These are phyloP conservation scores for Psittacus erithacus DNA, from an alignment of 2,113 vertebrate genomes.

Conservation along the genomic window DNA sequence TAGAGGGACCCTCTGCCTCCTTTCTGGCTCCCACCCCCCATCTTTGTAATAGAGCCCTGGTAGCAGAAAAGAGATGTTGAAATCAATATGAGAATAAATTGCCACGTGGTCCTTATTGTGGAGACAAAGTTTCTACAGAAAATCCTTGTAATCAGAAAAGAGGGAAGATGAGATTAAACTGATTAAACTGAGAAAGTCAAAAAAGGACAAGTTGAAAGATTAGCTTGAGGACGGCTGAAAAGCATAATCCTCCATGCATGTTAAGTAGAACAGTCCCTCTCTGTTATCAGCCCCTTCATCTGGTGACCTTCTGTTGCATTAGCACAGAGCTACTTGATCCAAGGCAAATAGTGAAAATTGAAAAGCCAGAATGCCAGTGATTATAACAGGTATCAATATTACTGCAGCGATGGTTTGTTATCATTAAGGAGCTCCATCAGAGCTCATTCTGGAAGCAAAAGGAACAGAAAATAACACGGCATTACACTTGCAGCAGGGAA, in stretches of 20 bases:
- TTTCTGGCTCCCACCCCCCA: background rate
- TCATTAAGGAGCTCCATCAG: conserved; percentile 72
- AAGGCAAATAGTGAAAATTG: conserved; percentile 74
- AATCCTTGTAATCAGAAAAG: conserved; percentile 84
- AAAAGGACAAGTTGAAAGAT: conserved; percentile 87
- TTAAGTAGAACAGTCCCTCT: conserved; percentile 72
- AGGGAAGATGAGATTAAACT: conserved; percentile 83
- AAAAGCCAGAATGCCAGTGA: conserved; percentile 74
- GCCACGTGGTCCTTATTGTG: conserved; percentile 75
- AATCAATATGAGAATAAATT: conserved; percentile 82
- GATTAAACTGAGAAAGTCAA: conserved; percentile 86
- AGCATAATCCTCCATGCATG: conserved; percentile 75
- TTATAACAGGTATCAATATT: conserved; percentile 80
- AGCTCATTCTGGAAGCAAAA: conserved; percentile 61
- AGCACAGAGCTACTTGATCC: conserved; percentile 75
- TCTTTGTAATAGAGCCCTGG: background rate
- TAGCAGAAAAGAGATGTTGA: conserved; percentile 63
- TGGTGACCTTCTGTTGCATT: conserved; percentile 77
- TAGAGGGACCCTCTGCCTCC: background rate
- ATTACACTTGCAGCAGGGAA: conserved; percentile 8
- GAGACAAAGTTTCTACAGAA: conserved; percentile 76
- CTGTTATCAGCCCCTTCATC: conserved; percentile 76
- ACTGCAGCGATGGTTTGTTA: conserved; percentile 70
- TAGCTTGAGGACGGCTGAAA: conserved; percentile 73
- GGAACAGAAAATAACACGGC: conserved; percentile 49